A percentile compares a stretch with the other conserved stretches of the same genome.
Conservation (phyloP, 2,888 invertebrate genomes). For the Andricus curvator region DNA sequence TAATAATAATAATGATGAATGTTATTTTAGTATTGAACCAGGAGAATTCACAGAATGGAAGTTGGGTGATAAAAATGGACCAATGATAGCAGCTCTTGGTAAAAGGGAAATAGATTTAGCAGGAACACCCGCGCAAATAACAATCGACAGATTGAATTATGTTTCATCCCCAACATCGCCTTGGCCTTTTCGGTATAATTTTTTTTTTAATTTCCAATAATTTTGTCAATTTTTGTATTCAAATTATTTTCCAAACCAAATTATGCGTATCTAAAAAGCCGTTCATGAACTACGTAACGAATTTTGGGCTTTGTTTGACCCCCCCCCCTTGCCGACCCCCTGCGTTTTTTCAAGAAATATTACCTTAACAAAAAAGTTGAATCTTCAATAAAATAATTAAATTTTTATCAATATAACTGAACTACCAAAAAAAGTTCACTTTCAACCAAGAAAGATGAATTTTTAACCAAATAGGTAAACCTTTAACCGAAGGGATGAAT, state of each 20-base stretch:
- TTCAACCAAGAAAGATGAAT: too few relatives aligned
- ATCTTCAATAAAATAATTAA: too few relatives aligned
- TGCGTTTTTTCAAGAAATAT: too few relatives aligned
- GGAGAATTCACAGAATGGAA: slow-evolving; percentile 50
- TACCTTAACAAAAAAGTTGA: too few relatives aligned
- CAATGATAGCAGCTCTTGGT: slow-evolving; percentile 47
- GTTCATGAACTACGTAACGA: too few relatives aligned
- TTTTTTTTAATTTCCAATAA: neutral
- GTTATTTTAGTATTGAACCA: slow-evolving; percentile 43
- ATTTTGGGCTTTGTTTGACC: too few relatives aligned
- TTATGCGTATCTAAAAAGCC: neutral
- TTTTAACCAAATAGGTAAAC: too few relatives aligned
- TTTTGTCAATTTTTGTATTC: neutral
- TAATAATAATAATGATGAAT: neutral
- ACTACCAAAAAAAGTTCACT: too few relatives aligned
- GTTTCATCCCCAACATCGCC: slow-evolving; percentile 47
- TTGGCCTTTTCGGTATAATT: slow-evolving; percentile 58
- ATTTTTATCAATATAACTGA: too few relatives aligned
- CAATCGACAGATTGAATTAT: slow-evolving; percentile 25
- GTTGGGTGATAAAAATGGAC: slow-evolving; percentile 47
- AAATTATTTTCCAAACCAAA: neutral
- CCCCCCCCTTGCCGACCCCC: too few relatives aligned
- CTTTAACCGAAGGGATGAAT: too few relatives aligned
- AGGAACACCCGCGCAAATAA: slow-evolving; percentile 47
- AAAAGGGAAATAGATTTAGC: slow-evolving; percentile 47